Evolutionary conservation across 1,140 invertebrate genomes (phyloP).

Genomic region (Nebria ingens): DNA sequence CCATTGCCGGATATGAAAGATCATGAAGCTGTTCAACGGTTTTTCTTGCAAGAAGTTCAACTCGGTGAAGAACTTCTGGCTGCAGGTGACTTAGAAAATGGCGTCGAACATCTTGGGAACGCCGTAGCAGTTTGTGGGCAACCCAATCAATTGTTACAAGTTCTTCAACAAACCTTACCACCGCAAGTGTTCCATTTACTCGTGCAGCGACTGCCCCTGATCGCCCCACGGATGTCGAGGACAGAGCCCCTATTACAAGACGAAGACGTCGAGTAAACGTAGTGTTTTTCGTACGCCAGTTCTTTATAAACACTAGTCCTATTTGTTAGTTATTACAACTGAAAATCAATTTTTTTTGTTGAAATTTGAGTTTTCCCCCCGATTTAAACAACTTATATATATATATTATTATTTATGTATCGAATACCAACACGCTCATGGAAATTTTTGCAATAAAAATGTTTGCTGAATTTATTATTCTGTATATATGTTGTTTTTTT

Average conservation of each 20-base stretch:
- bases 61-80: conserved; percentile 83
- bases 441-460: conserved; percentile 1
- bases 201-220: conserved; percentile 67
- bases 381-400: too few species aligned
- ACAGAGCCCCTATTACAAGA: conserved; percentile 27
- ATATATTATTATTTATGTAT: not conserved
- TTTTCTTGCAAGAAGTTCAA: conserved; percentile 82
- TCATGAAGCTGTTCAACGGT: conserved; percentile 85
- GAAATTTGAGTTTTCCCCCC: too few species aligned
- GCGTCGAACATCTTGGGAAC: conserved; percentile 88
- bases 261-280: conserved; percentile 34
- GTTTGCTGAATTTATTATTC: not conserved
- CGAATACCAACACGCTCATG: not conserved
- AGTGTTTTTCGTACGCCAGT: not conserved
- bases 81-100: conserved; percentile 74
- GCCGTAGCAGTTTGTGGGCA: conserved; percentile 94
- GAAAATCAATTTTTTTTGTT: too few species aligned
- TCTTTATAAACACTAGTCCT: not conserved
- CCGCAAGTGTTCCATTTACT: conserved; percentile 83
- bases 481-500: too few species aligned
- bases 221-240: conserved; percentile 31
- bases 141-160: conserved; percentile 79
- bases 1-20: conserved; percentile 78
- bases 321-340: conserved; percentile 3
- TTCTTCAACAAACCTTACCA: conserved; percentile 70